A percentile compares a stretch with the other conserved stretches of the same genome.
These are phyloP conservation scores for Leptinotarsa juncta DNA, from an alignment of 2,888 invertebrate genomes.

Conservation along the genomic window DNA sequence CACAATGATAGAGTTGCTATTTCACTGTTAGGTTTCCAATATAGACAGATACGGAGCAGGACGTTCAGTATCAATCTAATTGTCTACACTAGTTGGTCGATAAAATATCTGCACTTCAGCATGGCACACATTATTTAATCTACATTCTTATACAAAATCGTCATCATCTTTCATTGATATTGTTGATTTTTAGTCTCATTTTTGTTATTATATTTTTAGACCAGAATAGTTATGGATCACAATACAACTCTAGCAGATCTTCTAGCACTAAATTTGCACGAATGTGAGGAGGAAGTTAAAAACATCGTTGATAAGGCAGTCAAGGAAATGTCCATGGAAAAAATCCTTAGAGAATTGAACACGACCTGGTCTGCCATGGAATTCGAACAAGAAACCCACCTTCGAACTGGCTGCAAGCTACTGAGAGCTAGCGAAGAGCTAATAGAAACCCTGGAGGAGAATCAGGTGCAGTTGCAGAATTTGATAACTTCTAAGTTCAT, in stretches of 20 bases:
- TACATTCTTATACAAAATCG: too few relatives aligned
- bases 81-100: too few relatives aligned
- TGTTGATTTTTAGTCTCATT: too few relatives aligned
- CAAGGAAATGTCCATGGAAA: constrained; percentile 99
- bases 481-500: constrained; percentile 97
- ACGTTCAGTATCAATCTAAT: too few relatives aligned
- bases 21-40: too few relatives aligned
- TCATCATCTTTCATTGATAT: too few relatives aligned
- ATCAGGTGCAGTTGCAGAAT: constrained; percentile 97
- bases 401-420: constrained; percentile 87
- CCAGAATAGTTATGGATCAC: constrained; percentile 92
- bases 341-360: constrained; percentile 88
- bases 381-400: constrained; percentile 90
- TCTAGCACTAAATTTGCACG: constrained; percentile 90
- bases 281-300: constrained; percentile 97
- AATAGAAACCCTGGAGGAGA: constrained; percentile 96
- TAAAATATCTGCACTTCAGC: too few relatives aligned
- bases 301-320: constrained; percentile 98
- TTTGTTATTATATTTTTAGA: constrained; percentile 68
- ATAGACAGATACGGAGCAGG: too few relatives aligned
- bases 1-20: too few relatives aligned
- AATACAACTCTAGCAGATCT: constrained; percentile 93
- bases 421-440: constrained; percentile 93
- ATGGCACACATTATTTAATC: too few relatives aligned
- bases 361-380: constrained; percentile 94